phyloP scores from a whole-genome alignment of 2,888 invertebrate species.

The Campoplex nolae region DNA sequence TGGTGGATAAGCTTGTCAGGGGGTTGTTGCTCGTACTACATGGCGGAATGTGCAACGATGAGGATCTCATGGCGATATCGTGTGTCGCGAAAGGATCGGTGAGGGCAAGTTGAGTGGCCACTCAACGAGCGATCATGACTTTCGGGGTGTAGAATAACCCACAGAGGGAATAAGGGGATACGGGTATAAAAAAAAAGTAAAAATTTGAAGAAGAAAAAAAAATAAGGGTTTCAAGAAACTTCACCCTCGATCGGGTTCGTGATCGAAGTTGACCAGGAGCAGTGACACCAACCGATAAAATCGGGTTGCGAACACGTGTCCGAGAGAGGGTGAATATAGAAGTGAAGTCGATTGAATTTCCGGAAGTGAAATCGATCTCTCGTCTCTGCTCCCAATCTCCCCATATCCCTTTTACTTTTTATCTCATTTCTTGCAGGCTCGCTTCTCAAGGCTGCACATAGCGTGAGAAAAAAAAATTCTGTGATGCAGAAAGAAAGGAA shows the following conservation, averaged over 20 bases:
- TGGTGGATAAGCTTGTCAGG: constrained; percentile 1
- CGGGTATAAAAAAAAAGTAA: not conserved
- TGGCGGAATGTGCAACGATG: constrained; percentile 39
- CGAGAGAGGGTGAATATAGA: constrained; percentile 61
- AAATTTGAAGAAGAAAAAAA: not conserved
- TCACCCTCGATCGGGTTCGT: constrained; percentile 60
- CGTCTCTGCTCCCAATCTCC: constrained; percentile 30
- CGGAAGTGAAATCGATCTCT: constrained; percentile 77
- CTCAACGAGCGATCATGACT: constrained; percentile 71
- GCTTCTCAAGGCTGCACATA: constrained; percentile 25
- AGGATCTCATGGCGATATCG: constrained; percentile 69
- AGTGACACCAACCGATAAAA: constrained; percentile 22
- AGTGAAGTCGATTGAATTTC: constrained; percentile 78
- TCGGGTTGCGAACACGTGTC: constrained; percentile 58
- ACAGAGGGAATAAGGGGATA: constrained; percentile 61
- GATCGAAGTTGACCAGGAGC: constrained; percentile 36
- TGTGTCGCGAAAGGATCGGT: constrained; percentile 70
- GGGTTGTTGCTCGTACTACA: constrained; percentile 26
- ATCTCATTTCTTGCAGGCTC: not conserved
- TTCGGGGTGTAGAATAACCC: constrained; percentile 75
- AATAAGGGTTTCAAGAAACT: constrained; percentile 53
- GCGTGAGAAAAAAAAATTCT: constrained; percentile 8
- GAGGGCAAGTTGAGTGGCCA: constrained; percentile 46
- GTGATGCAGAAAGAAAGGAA: not conserved
- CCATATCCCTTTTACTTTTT: constrained; percentile 10